Evolutionary conservation across 2,113 vertebrate genomes (phyloP).

Genomic region (Lanius collurio): DNA sequence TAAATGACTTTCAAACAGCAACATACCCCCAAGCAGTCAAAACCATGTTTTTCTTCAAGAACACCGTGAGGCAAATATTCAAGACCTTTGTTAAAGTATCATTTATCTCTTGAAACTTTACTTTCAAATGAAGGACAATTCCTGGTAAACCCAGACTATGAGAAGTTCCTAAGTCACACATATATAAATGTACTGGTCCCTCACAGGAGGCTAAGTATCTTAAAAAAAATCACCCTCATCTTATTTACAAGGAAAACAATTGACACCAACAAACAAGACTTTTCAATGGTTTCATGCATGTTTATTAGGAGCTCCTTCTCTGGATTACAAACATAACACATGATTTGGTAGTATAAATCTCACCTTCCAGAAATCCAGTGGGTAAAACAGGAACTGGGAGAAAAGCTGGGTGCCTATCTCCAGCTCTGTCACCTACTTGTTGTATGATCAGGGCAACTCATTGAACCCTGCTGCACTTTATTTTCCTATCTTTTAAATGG

Average conservation of each 20-base stretch:
- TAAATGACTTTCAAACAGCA: slow-evolving; percentile 54
- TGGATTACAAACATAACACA: background rate
- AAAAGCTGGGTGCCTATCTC: background rate
- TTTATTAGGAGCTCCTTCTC: background rate
- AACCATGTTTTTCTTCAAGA: slow-evolving; percentile 46
- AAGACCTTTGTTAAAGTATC: slow-evolving; percentile 46
- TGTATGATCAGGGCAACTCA: background rate
- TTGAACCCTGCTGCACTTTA: background rate
- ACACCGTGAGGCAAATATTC: background rate
- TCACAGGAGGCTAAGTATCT: background rate
- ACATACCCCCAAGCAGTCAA: slow-evolving; percentile 10
- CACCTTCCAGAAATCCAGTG: background rate
- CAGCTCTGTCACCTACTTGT: background rate
- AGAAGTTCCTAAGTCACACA: background rate
- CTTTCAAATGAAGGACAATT: slow-evolving; percentile 29
- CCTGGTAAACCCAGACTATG: background rate
- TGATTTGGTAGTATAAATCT: background rate
- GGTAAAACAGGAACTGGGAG: background rate
- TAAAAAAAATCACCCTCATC: background rate
- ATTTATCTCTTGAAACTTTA: background rate
- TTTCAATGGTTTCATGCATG: background rate
- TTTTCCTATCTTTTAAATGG: background rate
- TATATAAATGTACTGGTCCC: background rate
- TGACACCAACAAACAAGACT: background rate
- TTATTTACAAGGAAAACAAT: slow-evolving; percentile 19